Evolutionary conservation across 2,797 vertebrate species (phyloP).

Genomic region (Peromyscus melanophrys): DNA sequence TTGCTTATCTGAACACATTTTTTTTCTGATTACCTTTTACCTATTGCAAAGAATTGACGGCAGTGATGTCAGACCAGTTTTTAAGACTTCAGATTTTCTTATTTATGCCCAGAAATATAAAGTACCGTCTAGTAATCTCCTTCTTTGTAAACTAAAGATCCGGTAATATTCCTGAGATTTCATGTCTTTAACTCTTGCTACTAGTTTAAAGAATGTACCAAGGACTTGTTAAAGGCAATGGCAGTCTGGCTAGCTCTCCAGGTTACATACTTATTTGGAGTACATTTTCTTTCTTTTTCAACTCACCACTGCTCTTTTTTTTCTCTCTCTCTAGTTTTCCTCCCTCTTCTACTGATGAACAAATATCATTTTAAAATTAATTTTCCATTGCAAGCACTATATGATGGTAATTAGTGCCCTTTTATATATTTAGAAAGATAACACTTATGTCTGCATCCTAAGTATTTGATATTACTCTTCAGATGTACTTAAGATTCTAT

Average conservation of each 20-base stretch:
- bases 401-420: slow-evolving; percentile 52
- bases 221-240: background rate
- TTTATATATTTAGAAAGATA: slow-evolving; percentile 64
- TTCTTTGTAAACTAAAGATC: background rate
- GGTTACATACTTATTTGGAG: background rate
- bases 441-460: slow-evolving; percentile 42
- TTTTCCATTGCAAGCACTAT: slow-evolving; percentile 1
- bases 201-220: background rate
- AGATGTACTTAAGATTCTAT: slow-evolving; percentile 43
- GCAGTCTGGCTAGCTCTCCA: background rate
- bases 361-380: slow-evolving; percentile 42
- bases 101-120: background rate
- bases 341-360: background rate
- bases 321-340: background rate
- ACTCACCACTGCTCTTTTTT: background rate
- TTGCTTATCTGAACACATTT: slow-evolving; percentile 23
- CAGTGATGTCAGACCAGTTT: background rate
- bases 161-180: background rate
- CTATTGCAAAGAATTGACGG: background rate
- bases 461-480: slow-evolving; percentile 54
- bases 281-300: background rate
- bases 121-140: background rate
- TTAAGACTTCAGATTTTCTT: background rate
- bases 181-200: background rate
- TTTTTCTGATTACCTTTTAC: slow-evolving; percentile 41